Evolutionary conservation across 2,888 invertebrate species (phyloP).

Genomic region (Hyppa rectilinea): DNA sequence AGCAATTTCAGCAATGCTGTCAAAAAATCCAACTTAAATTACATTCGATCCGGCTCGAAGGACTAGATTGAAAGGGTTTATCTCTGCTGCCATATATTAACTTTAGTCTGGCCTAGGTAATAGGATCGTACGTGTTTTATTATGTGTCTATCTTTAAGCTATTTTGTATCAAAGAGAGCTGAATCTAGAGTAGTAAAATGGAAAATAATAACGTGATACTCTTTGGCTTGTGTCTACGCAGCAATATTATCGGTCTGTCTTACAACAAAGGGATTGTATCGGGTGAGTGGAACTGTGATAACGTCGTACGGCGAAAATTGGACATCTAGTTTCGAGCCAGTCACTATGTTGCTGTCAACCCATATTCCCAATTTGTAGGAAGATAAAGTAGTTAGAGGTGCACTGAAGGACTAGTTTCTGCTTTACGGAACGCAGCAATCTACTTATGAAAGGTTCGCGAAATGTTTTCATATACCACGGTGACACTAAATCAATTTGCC

Average conservation of each 20-base stretch:
- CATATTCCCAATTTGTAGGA: constrained; percentile 8
- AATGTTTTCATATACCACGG: rapidly evolving
- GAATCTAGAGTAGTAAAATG: constrained; percentile 12
- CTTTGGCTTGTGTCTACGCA: constrained; percentile 14
- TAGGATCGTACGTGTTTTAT: constrained; percentile 52
- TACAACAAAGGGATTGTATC: constrained; percentile 52
- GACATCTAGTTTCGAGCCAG: constrained; percentile 29
- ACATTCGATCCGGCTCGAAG: constrained; percentile 58
- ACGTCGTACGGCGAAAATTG: constrained; percentile 39
- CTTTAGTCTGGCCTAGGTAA: constrained; percentile 59
- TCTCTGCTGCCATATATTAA: constrained; percentile 63
- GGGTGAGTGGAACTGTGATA: constrained; percentile 13
- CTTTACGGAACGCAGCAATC: background rate
- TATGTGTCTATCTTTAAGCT: constrained; percentile 37
- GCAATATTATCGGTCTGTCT: constrained; percentile 34
- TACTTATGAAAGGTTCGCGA: background rate
- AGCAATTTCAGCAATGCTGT: constrained; percentile 31
- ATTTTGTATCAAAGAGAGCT: constrained; percentile 31
- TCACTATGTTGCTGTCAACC: constrained; percentile 25
- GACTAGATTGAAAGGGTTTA: constrained; percentile 65
- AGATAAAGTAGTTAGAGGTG: constrained; percentile 1
- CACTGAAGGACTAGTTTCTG: constrained; percentile 7
- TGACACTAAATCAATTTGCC: too few species aligned
- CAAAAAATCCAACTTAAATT: constrained; percentile 63
- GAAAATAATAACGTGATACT: constrained; percentile 2